Evolutionary conservation across 2,797 vertebrate genomes (phyloP).

Genomic region (Thaleichthys pacificus): DNA sequence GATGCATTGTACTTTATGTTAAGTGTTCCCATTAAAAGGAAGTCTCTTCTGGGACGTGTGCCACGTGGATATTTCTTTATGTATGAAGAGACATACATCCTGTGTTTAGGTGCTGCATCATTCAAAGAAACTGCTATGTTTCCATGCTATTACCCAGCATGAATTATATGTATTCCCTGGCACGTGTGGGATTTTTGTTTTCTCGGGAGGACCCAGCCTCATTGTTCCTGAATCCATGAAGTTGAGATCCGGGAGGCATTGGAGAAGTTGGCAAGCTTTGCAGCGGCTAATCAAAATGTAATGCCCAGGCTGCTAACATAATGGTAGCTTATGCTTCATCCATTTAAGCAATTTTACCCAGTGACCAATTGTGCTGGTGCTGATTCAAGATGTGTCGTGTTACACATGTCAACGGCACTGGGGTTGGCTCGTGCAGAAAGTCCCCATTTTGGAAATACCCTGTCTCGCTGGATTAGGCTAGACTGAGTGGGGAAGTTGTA

Average conservation of each 20-base stretch:
- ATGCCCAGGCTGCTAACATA: conserved; percentile 21
- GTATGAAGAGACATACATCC: not conserved
- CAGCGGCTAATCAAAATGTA: conserved; percentile 35
- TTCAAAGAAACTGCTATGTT: not conserved
- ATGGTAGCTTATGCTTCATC: conserved; percentile 28
- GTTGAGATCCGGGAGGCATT: conserved; percentile 15
- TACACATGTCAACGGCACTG: conserved; percentile 15
- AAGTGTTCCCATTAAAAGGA: not conserved
- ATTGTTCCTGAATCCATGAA: conserved; percentile 15
- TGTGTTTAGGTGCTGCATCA: not conserved
- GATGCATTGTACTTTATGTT: not conserved
- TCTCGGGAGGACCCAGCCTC: not conserved
- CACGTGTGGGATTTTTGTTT: not conserved
- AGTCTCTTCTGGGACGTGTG: not conserved
- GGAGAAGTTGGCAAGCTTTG: conserved; percentile 34
- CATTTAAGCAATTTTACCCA: conserved; percentile 33
- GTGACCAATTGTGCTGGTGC: conserved; percentile 20
- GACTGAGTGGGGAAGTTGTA: not conserved
- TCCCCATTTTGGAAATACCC: conserved; percentile 1
- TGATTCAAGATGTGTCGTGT: conserved; percentile 17
- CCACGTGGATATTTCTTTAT: not conserved
- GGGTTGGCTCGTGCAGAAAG: conserved; percentile 1
- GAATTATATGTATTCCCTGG: not conserved
- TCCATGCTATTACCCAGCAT: not conserved
- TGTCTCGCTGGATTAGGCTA: not conserved